Base-by-base conservation (phyloP, 1,140 invertebrate species). In the Xylocopa sonorina region DNA sequence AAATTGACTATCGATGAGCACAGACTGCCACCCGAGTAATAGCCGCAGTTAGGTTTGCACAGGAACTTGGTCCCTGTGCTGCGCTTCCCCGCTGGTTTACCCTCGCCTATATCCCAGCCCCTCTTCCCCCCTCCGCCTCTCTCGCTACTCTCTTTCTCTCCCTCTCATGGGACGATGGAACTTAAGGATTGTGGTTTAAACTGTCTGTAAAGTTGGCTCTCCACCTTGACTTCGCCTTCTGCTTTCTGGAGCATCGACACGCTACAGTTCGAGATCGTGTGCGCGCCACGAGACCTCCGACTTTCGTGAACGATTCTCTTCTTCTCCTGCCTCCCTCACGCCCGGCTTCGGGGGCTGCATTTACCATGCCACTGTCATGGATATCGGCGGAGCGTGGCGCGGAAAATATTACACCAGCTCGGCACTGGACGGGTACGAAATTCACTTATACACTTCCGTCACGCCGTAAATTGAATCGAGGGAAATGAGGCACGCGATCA, bases 101-200 rank as follows among this genome's bases (percentile, higher is more conserved):
- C 29, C 14, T 27, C 29, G 41, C 69, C 66, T 38, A 38, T n/a
- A 50, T 12, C 50, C 50, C 78, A n/a, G 1, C 46, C 62, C 21
- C 18, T 41, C 62, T 27, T 3, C 24, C 24, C 24, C 27, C 48
- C 63, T 50, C 46, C 27, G 6, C 16, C 60, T 55, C 9, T 14
- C 6, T 2, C 46, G 2, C 46, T 48, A 21, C n/a, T 21, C 46
- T 16, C 46, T 3, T 48, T 21, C 50, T n/a, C 12, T 0, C 12
- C n/a, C 58, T 2, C 5, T 41, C 38, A 2, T 4, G 55, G 55
- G 62, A 78, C 80, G 80, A 86, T 50, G 68, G 67, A 87, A 87
- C 85, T 87, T 87, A 77, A 87, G 85, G 82, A 87, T 85, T 82
- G 86, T 80, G 86, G 86, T 87, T 78, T 57, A 72, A 87, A 87